Base-by-base conservation (phyloP, 1,140 invertebrate species). In the Drosophila nigrodunni region DNA sequence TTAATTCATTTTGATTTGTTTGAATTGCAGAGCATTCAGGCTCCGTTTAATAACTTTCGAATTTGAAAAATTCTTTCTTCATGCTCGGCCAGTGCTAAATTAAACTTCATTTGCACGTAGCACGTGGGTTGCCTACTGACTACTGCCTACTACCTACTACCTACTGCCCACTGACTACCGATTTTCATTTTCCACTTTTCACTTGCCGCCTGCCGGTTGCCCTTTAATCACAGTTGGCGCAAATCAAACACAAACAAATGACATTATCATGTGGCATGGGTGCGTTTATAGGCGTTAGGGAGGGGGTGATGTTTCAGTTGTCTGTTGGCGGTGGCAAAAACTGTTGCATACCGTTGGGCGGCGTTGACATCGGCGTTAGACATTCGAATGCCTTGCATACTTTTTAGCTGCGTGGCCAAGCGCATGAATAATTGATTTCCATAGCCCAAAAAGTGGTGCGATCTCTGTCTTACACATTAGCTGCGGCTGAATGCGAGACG, bases 371-470 rank as follows among this genome's bases (percentile, higher is more conserved):
- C 61, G 7, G 54, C 50, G 46, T 50, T 61, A 13, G 35, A 25
- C 35, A 49, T 46, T 60, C 62, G 78, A 58, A 85, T 83, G 70
- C 86, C 75, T 83, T 78, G 82, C 80, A 87, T 87, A 87, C 80
- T 83, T 83, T 81, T 78, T 74, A 83, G 82, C 74, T 75, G 80
- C 75, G 78, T 77, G 83, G 76, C 69, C 73, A 69, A 76, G 85
- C 79, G 85, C 71, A 90, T 90, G 86, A 90, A 90, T 90, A 90
- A 90, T 90, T 90, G 86, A 90, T 90, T 82, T 90, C 85, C 80
- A 90, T 83, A 73, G 81, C 81, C 67, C 74, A 55, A 61, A 82
- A 74, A 41, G 65, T 64, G 21, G 73, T 55, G 66, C 49, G 37
- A 55, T 69, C 57, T 61, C 52, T n/a, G 41, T 61, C 15, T 7